Conservation (phyloP, 2,113 vertebrate species). For the Actenoides lindsayi region DNA sequence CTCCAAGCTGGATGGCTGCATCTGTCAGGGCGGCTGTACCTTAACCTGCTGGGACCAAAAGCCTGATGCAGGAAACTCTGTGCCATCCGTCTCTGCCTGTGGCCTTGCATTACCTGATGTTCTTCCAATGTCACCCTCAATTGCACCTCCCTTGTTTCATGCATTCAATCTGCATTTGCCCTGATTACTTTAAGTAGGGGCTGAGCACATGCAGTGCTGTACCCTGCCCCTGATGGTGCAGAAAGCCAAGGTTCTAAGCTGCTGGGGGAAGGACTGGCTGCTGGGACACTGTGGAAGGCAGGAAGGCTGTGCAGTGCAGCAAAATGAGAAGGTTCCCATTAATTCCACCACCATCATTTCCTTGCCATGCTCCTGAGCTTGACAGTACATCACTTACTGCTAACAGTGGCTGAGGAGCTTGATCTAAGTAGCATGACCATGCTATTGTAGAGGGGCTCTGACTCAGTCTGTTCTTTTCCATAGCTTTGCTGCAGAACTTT, state of each 20-base stretch:
- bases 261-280: neutral
- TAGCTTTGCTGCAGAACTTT: neutral
- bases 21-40: neutral
- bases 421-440: neutral
- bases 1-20: slow-evolving; percentile 3
- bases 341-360: neutral
- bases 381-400: neutral
- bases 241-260: fast-evolving
- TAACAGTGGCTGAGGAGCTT: neutral
- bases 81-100: neutral
- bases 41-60: slow-evolving; percentile 42
- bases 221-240: neutral
- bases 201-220: neutral
- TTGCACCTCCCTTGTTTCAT: neutral
- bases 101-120: neutral
- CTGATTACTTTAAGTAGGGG: neutral
- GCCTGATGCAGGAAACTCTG: neutral
- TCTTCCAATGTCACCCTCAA: fast-evolving
- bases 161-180: neutral
- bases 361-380: neutral
- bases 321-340: neutral
- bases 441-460: neutral
- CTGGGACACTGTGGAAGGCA: neutral
- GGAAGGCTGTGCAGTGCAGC: neutral
- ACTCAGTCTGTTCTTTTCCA: neutral